Evolutionary conservation across 1,140 invertebrate genomes (phyloP).

Genomic region (Dreissena rostriformis): DNA sequence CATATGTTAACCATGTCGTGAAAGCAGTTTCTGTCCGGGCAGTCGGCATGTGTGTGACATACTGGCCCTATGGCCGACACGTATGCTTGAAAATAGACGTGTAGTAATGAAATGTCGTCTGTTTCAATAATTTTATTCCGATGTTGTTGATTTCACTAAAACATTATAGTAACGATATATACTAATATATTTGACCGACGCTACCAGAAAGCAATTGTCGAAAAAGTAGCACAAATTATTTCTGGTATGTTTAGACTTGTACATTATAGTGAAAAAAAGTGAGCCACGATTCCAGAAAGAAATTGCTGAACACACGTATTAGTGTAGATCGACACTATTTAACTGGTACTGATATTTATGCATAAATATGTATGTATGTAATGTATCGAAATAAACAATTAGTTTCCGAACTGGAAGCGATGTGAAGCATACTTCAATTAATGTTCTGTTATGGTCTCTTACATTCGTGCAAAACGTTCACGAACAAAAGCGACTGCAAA

Average conservation of each 20-base stretch:
- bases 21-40: background rate
- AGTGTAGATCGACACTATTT: no score
- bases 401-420: no score
- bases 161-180: background rate
- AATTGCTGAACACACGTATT: no score
- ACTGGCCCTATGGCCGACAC: background rate
- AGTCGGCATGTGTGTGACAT: background rate
- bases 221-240: background rate
- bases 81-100: background rate
- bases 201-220: background rate
- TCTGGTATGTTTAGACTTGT: background rate
- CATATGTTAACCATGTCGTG: background rate
- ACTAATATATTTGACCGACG: background rate
- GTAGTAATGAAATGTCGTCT: background rate
- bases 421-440: no score
- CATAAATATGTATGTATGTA: no score
- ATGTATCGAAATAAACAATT: no score
- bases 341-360: no score
- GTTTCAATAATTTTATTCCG: background rate
- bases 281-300: no score
- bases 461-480: no score
- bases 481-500: no score
- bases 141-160: background rate
- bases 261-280: background rate
- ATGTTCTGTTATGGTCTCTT: no score